Evolutionary conservation across 2,113 vertebrate species (phyloP), one percentile per base, ranked within the genome.

Genomic region (Burhinus oedicnemus): DNA sequence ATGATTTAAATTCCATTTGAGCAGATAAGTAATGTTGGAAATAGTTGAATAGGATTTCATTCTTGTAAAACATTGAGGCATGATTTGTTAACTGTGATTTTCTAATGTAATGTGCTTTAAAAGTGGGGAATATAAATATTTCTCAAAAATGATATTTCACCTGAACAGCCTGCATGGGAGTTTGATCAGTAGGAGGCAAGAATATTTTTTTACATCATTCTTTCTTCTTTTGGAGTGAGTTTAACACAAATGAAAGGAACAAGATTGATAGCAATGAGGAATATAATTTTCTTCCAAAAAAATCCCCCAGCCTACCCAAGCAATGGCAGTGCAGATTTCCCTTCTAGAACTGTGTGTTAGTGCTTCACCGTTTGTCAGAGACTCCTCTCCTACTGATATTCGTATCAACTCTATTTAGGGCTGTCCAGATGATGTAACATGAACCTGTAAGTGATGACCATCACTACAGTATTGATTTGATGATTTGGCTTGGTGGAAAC

Each of bases 1-100:
- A 76, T 64, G 45, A 78, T 61, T 61, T 77, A 47, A 70, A 57
- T 93, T 94, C 47, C 40, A 23, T 94, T 89, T 96, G 42, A 77
- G 68, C 45, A 89, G 60, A 16, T 70, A 91, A 95, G 62, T 87
- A 64, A 52, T 54, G 49, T 75, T 16, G 6, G 38, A 88, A 80
- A 17, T 49, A 93, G 44, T 13, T 77, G 83, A 92, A 60, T 40
- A 44, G 45, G 40, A 64, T 62, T 96, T 75, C 5, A 23, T 89
- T 95, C 75, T 51, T 60, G 23, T 45, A 61, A 78, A 87, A 49
- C 34, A 78, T 64, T 78, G 47, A 51, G 30, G 60, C 52, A 19
- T 40, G 30, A 76, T 47, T 91, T 93, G 14, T 71, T 90, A 76
- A 66, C 34, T 87, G 47, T 87, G 54, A 20, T 44, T 92, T 90